Evolutionary conservation across 2,113 vertebrate genomes (phyloP), one percentile per base, ranked within the genome.

Genomic region (Nothocercus julius): DNA sequence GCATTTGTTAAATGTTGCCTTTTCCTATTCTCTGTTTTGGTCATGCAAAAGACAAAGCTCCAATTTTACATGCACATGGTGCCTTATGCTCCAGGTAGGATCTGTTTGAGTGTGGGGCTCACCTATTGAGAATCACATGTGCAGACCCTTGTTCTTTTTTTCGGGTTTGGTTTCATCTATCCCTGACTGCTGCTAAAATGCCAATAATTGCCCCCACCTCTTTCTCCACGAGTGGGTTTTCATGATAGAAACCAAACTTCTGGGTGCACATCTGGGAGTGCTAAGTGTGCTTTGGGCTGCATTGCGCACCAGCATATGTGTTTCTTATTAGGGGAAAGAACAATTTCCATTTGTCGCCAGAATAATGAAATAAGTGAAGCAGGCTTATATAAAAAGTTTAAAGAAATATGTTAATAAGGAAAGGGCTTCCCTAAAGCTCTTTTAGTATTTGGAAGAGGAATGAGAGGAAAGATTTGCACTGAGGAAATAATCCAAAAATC

Each of bases 401-500:
- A 88, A 89, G 49, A 77, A 81, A 67, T 78, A 66, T 19, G 4
- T 78, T 92, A 81, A 59, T 90, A 74, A 85, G 47, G 42, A 85
- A 72, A 69, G 72, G 73, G n/a, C 36, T 92, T 94, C 53, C 89
- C 78, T 87, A 74, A 93, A 82, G 49, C 34, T 87, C 22, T 87
- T 76, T 82, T 63, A 83, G 12, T 75, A 32, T 87, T 75, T 76
- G 54, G 61, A 82, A 89, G 13, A 73, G 32, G 38, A 77, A 61
- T 36, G 77, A 85, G 84, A 89, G 67, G 61, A 85, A 85, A 59
- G 64, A 42, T 85, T 94, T 87, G 28, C 61, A 53, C n/a, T 45
- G 58, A 93, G 77, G 87, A 96, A 94, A 86, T 89, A 95, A 90
- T 96, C 63, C 10, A 77, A 45, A 95, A 94, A 49, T 83, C 64